A percentile compares a stretch with the other conserved stretches of the same genome.
Conservation (phyloP, 1,140 invertebrate species). For the Drosophila azteca region DNA sequence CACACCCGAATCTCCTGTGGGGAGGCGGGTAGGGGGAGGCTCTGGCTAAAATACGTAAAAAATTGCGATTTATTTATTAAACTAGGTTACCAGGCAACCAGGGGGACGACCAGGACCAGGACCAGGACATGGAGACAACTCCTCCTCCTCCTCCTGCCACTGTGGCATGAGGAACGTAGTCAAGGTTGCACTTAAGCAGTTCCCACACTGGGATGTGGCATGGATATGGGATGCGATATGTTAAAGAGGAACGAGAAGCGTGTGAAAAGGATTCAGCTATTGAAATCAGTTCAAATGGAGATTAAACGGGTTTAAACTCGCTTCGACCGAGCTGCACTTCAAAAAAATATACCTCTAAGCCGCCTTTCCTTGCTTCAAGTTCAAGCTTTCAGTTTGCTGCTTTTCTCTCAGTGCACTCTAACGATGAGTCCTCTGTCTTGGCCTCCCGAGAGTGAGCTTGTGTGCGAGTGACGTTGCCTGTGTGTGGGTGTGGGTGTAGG, state of each 20-base stretch:
- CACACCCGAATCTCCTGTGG: slow-evolving; percentile 19
- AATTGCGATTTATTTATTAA: slow-evolving; percentile 79
- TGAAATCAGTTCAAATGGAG: neutral
- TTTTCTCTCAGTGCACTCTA: neutral
- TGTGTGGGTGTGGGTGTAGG: neutral
- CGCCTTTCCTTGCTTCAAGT: too few relatives aligned
- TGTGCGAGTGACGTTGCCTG: neutral
- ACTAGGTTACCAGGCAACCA: slow-evolving; percentile 80
- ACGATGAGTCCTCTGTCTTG: slow-evolving; percentile 1
- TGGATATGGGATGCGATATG: neutral
- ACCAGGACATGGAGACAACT: neutral
- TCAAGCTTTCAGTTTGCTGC: too few relatives aligned
- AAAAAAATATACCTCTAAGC: too few relatives aligned
- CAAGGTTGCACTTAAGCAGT: slow-evolving; percentile 8
- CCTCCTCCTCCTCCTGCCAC: too few relatives aligned
- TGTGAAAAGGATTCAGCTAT: neutral
- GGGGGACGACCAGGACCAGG: neutral
- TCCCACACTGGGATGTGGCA: too few relatives aligned
- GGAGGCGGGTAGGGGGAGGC: slow-evolving; percentile 1
- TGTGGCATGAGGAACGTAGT: slow-evolving; percentile 7
- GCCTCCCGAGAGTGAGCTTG: neutral
- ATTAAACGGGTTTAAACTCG: neutral
- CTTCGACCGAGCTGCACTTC: neutral
- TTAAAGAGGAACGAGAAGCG: too few relatives aligned
- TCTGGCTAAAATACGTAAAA: slow-evolving; percentile 37